These are phyloP conservation scores for Drosophila ochracea DNA, from an alignment of 2,888 invertebrate genomes.

Conservation along the genomic window DNA sequence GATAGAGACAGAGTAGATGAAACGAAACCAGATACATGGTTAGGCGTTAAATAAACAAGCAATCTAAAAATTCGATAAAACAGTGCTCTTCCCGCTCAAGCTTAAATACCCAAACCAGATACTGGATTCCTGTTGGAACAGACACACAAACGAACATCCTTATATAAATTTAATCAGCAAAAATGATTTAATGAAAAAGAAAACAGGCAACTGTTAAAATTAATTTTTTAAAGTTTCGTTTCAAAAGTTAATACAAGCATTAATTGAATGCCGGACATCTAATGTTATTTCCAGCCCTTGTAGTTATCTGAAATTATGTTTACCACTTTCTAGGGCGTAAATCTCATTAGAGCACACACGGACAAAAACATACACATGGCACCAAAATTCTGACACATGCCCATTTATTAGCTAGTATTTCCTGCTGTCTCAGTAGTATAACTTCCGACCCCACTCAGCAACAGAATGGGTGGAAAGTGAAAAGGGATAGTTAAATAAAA, in stretches of 20 bases:
- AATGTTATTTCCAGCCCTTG: slow-evolving; percentile 47
- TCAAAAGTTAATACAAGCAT: slow-evolving; percentile 22
- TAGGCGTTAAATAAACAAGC: slow-evolving; percentile 18
- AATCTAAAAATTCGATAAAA: background rate
- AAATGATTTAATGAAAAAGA: background rate
- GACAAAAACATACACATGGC: background rate
- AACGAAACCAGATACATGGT: slow-evolving; percentile 46
- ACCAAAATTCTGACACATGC: slow-evolving; percentile 56
- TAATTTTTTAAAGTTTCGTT: slow-evolving; percentile 8
- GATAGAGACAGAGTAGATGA: slow-evolving; percentile 2
- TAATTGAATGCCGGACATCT: slow-evolving; percentile 28
- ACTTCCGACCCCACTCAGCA: slow-evolving; percentile 35
- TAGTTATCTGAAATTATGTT: slow-evolving; percentile 45
- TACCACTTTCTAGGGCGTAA: slow-evolving; percentile 52
- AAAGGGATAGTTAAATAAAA: slow-evolving; percentile 61
- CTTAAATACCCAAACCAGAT: background rate
- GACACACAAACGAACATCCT: background rate
- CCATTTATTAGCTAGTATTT: slow-evolving; percentile 59
- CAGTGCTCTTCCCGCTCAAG: background rate
- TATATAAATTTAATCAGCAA: background rate
- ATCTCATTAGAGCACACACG: slow-evolving; percentile 49
- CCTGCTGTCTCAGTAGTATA: slow-evolving; percentile 31
- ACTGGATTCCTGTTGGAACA: background rate
- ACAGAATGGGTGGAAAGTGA: slow-evolving; percentile 5
- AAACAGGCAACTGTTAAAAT: slow-evolving; percentile 14